Percentiles rank a stretch among this genome's conserved stretches.
Conservation (phyloP, 2,113 vertebrate species). For the Carettochelys insculpta region DNA sequence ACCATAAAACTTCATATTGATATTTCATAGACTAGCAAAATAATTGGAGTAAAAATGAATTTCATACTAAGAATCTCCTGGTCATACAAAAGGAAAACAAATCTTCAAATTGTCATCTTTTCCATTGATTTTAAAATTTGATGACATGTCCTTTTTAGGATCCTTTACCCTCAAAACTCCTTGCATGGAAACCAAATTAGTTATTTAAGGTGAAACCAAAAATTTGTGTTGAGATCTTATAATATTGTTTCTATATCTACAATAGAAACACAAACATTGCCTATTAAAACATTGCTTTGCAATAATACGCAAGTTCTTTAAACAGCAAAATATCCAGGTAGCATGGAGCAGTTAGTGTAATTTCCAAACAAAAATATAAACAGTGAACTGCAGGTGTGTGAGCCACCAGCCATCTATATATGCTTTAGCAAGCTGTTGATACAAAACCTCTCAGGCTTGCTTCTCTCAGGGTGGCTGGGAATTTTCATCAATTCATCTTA, state of each 20-base stretch:
- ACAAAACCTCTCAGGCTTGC: constrained; percentile 56
- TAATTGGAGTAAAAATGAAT: neutral
- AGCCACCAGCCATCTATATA: constrained; percentile 65
- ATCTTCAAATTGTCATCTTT: neutral
- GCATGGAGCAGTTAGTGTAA: constrained; percentile 53
- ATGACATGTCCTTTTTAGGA: neutral
- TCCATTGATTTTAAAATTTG: neutral
- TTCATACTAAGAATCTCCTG: neutral
- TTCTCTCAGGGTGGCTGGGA: neutral
- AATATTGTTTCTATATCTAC: neutral
- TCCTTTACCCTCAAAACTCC: neutral
- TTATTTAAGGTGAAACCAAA: neutral
- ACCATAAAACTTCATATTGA: neutral
- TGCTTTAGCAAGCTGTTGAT: constrained; percentile 61
- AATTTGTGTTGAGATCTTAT: neutral
- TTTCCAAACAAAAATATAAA: constrained; percentile 58
- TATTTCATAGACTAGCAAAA: neutral
- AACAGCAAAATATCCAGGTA: constrained; percentile 38
- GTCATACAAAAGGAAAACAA: neutral
- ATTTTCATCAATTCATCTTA: neutral
- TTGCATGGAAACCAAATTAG: neutral
- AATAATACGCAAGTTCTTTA: constrained; percentile 12
- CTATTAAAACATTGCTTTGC: constrained; percentile 48
- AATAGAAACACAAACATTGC: neutral
- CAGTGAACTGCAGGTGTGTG: constrained; percentile 68